Conservation (phyloP, 2,888 invertebrate species). For the Psococerastis gibbosa region DNA sequence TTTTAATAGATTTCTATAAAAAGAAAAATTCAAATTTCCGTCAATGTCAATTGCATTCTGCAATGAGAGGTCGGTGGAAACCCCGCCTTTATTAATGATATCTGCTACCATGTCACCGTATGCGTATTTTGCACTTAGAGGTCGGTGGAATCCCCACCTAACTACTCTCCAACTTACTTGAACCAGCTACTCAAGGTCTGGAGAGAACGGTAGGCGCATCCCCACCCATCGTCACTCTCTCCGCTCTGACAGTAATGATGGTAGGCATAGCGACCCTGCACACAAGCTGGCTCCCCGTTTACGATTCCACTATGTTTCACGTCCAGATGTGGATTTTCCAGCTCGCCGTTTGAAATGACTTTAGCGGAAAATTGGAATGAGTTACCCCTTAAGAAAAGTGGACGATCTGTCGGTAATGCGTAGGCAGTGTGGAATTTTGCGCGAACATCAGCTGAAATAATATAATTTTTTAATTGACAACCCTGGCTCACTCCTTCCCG, state of each 20-base stretch:
- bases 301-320: conserved; percentile 27
- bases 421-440: conserved; percentile 50
- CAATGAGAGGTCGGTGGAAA: too few species aligned
- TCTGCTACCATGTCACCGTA: too few species aligned
- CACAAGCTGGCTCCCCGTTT: conserved; percentile 34
- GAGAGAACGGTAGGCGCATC: conserved; percentile 93
- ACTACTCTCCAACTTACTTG: conserved; percentile 30
- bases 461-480: conserved; percentile 13
- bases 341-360: conserved; percentile 24
- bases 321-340: conserved; percentile 58
- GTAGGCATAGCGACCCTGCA: conserved; percentile 78
- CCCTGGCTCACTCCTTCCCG: neutral
- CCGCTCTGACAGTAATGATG: conserved; percentile 94
- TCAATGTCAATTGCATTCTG: too few species aligned
- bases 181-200: conserved; percentile 97
- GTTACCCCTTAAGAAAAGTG: conserved; percentile 58
- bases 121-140: too few species aligned
- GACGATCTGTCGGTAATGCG: conserved; percentile 43
- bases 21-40: too few species aligned
- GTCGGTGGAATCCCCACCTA: too few species aligned
- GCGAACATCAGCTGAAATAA: conserved; percentile 38
- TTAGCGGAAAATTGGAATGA: conserved; percentile 30
- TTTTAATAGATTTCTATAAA: too few species aligned
- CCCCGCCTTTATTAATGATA: too few species aligned
- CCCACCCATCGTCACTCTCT: conserved; percentile 96